Conservation (phyloP, 2,113 vertebrate species). For the Forbesichthys papilliferus region DNA sequence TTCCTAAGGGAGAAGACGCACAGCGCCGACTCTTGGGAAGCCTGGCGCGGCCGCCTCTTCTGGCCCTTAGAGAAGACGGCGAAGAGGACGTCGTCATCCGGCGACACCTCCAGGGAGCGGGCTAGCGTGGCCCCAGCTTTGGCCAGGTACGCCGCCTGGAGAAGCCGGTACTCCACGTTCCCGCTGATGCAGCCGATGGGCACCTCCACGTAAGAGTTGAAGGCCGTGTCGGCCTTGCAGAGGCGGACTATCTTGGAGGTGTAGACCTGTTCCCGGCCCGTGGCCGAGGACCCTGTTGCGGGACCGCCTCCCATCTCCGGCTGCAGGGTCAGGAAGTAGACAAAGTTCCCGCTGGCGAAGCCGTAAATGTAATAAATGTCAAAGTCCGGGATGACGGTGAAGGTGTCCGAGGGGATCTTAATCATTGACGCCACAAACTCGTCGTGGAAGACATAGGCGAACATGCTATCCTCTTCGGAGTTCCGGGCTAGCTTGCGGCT, state of each 20-base stretch:
- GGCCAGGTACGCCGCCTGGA: constrained; percentile 93
- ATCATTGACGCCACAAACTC: constrained; percentile 99
- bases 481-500: constrained; percentile 94
- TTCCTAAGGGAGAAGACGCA: constrained; percentile 94
- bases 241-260: constrained; percentile 96
- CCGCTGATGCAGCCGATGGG: constrained; percentile 92
- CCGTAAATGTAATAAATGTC: constrained; percentile 98
- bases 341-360: constrained; percentile 96
- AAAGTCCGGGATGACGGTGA: constrained; percentile 96
- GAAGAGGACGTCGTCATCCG: constrained; percentile 92
- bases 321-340: constrained; percentile 95
- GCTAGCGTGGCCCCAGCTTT: constrained; percentile 91
- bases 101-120: constrained; percentile 81
- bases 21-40: constrained; percentile 91
- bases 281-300: constrained; percentile 87
- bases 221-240: constrained; percentile 94
- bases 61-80: constrained; percentile 97
- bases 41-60: constrained; percentile 90
- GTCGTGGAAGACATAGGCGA: constrained; percentile 96
- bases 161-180: constrained; percentile 91
- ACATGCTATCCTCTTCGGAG: constrained; percentile 96
- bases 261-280: constrained; percentile 91
- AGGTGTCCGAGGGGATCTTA: constrained; percentile 97
- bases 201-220: constrained; percentile 97
- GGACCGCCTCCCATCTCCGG: constrained; percentile 95